These are phyloP conservation scores for Capitella teleta DNA, from an alignment of 1,140 invertebrate species.

Conservation along the genomic window DNA sequence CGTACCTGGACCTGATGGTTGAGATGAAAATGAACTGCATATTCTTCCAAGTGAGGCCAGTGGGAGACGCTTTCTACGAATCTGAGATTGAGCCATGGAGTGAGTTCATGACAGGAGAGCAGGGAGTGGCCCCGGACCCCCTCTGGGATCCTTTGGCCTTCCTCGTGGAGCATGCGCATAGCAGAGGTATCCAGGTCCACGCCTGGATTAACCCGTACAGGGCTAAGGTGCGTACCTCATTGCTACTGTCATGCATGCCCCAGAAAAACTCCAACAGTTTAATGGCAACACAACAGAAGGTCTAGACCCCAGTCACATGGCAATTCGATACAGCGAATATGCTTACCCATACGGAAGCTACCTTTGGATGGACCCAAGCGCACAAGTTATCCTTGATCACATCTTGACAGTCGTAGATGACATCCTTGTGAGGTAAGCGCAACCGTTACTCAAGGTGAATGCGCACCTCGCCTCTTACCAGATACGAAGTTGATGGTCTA, in stretches of 20 bases:
- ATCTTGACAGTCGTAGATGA: constrained; percentile 22
- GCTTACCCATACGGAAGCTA: constrained; percentile 22
- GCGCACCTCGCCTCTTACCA: background rate
- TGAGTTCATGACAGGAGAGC: constrained; percentile 28
- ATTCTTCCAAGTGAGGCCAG: constrained; percentile 21
- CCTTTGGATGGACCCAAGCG: constrained; percentile 34
- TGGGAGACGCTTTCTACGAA: constrained; percentile 28
- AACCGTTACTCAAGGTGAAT: background rate
- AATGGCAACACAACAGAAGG: no score
- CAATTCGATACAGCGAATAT: constrained; percentile 13
- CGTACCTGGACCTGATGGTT: constrained; percentile 20
- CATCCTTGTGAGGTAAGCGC: constrained; percentile 16
- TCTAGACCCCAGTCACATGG: constrained; percentile 28
- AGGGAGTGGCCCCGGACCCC: constrained; percentile 24
- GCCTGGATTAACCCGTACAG: constrained; percentile 37
- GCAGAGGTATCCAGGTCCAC: constrained; percentile 29
- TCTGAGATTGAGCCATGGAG: constrained; percentile 33
- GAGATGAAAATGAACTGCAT: constrained; percentile 26
- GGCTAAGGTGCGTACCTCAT: constrained; percentile 13
- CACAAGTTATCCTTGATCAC: constrained; percentile 19
- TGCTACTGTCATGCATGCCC: no score
- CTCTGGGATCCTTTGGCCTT: constrained; percentile 31
- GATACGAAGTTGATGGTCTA: constrained; percentile 34
- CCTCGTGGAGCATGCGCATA: constrained; percentile 20
- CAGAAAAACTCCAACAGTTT: constrained; percentile 15